These are phyloP conservation scores for Hemichromis elongatus DNA, from an alignment of 2,113 vertebrate genomes.

Conservation along the genomic window DNA sequence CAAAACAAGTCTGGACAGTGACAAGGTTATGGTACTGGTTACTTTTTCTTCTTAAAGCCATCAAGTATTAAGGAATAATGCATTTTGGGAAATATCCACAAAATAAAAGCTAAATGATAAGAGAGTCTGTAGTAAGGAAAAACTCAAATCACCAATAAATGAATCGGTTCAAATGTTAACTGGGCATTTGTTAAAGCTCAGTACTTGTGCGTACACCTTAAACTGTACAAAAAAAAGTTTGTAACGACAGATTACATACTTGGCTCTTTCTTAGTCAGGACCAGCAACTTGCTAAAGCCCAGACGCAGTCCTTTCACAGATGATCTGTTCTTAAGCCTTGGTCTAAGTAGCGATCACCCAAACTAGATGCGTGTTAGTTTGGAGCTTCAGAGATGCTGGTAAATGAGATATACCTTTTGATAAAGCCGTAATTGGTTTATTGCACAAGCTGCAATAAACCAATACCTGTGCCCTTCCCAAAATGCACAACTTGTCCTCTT, in stretches of 20 bases:
- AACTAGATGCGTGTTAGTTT: neutral
- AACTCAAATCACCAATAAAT: neutral
- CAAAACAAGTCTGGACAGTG: slow-evolving; percentile 63
- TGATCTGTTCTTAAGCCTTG: neutral
- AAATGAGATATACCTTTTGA: neutral
- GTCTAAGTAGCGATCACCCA: neutral
- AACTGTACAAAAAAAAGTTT: neutral
- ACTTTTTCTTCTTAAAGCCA: neutral
- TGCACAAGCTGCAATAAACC: neutral
- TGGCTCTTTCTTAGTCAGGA: neutral
- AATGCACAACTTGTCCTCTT: neutral
- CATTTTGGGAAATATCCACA: neutral
- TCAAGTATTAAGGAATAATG: neutral
- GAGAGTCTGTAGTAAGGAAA: neutral
- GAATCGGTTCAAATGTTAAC: neutral
- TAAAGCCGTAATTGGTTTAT: neutral
- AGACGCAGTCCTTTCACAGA: neutral
- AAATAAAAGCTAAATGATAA: neutral
- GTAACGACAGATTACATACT: neutral
- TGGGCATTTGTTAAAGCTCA: neutral
- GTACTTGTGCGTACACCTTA: neutral
- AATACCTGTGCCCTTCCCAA: neutral
- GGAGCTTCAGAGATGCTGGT: neutral
- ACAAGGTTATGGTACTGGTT: neutral
- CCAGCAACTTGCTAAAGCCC: neutral